Conservation (phyloP, 2,888 invertebrate genomes). For the Watsonalla cultraria region DNA sequence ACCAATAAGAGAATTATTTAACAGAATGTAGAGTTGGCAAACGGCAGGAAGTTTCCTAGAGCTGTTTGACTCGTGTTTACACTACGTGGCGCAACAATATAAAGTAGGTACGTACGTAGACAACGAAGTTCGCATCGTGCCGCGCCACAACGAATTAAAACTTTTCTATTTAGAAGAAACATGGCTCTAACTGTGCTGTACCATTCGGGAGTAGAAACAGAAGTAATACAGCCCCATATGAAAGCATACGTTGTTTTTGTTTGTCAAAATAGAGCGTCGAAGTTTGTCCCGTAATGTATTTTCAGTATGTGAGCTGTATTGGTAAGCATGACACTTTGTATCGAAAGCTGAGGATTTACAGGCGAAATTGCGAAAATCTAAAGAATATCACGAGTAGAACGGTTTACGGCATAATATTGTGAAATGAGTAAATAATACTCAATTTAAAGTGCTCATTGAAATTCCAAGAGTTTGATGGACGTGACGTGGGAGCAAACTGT, state of each 20-base stretch:
- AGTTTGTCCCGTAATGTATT: constrained; percentile 32
- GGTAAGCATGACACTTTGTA: constrained; percentile 19
- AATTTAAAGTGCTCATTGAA: not conserved
- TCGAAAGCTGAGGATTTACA: constrained; percentile 8
- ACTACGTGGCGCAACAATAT: constrained; percentile 11
- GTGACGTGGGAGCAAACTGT: too few relatives aligned
- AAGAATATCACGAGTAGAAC: constrained; percentile 22
- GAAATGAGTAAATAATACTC: constrained; percentile 13
- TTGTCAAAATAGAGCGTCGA: constrained; percentile 35
- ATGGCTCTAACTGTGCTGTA: constrained; percentile 28
- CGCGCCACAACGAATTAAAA: constrained; percentile 56
- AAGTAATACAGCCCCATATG: constrained; percentile 36
- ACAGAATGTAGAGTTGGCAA: constrained; percentile 35
- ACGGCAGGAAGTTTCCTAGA: constrained; percentile 27
- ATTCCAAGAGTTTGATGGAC: not conserved
- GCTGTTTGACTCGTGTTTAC: constrained; percentile 19
- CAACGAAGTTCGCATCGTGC: constrained; percentile 9
- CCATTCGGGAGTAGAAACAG: constrained; percentile 36
- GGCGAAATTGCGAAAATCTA: constrained; percentile 18
- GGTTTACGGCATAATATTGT: constrained; percentile 23
- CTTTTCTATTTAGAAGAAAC: constrained; percentile 60
- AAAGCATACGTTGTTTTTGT: constrained; percentile 45
- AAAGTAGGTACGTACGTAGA: constrained; percentile 7
- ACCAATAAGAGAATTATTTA: constrained; percentile 28
- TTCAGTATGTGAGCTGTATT: constrained; percentile 26